A percentile compares a stretch with the other conserved stretches of the same genome.
Conservation (phyloP, 2,888 invertebrate species). For the Ariolimax columbianus region DNA sequence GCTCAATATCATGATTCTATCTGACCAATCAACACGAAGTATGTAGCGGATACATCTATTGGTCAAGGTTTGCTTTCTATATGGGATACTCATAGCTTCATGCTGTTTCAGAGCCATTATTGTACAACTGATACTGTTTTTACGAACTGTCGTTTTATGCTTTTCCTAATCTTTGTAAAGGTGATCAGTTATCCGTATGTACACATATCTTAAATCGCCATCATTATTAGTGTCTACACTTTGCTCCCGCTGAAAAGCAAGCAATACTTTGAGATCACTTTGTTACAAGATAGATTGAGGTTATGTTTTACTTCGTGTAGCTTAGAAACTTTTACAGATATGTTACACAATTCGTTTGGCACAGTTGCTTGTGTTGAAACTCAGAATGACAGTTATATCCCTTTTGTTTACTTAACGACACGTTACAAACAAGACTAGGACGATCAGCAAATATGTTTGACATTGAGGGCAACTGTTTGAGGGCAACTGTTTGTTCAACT, state of each 20-base stretch:
- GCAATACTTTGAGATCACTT: neutral
- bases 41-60: no score
- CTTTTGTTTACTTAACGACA: neutral
- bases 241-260: neutral
- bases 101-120: no score
- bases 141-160: neutral
- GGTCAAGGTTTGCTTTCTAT: no score
- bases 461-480: conserved; percentile 11
- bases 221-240: neutral
- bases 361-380: neutral
- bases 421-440: conserved; percentile 7
- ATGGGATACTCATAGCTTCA: no score
- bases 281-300: neutral
- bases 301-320: neutral
- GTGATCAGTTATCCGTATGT: neutral
- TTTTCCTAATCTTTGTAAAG: neutral
- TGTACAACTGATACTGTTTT: no score
- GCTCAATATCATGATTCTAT: no score
- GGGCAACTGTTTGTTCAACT: neutral
- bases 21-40: no score
- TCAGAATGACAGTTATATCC: neutral
- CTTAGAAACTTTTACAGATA: neutral
- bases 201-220: neutral
- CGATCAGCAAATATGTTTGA: conserved; percentile 18
- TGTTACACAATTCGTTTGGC: neutral